Percentiles rank a stretch among this genome's conserved stretches.
Evolutionary conservation across 2,797 vertebrate species (phyloP).

Genomic region (Anniella stebbinsi): DNA sequence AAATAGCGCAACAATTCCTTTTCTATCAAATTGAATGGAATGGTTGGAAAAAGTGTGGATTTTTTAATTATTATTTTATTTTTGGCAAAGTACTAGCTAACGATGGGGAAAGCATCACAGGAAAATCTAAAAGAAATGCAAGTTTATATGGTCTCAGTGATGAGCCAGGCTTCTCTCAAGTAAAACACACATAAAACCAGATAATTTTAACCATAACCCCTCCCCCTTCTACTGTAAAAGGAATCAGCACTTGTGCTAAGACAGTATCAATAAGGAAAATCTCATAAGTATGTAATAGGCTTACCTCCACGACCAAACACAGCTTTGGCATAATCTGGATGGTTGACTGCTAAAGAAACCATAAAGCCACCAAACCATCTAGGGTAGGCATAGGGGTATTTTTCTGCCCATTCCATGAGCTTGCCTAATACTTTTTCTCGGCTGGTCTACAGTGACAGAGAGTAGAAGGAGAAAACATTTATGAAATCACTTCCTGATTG

Average conservation of each 20-base stretch:
- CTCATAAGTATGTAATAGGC: conserved; percentile 10
- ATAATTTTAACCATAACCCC: background rate
- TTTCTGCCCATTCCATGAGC: conserved; percentile 65
- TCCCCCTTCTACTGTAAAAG: background rate
- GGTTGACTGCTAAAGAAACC: conserved; percentile 78
- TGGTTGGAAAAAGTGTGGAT: too few relatives aligned
- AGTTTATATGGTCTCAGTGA: background rate
- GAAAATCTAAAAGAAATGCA: background rate
- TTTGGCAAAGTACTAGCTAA: background rate
- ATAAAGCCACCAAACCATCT: conserved; percentile 82
- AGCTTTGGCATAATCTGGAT: conserved; percentile 87
- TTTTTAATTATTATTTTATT: too few relatives aligned
- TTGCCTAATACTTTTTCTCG: conserved; percentile 74
- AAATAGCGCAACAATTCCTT: too few relatives aligned
- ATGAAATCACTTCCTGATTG: background rate
- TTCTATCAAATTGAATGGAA: too few relatives aligned
- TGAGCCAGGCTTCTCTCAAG: background rate
- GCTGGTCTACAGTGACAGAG: conserved; percentile 48
- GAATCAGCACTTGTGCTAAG: background rate
- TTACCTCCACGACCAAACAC: conserved; percentile 84
- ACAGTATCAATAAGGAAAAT: background rate
- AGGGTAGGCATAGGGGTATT: conserved; percentile 82
- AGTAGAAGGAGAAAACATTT: background rate
- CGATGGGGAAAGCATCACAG: background rate
- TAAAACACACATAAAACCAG: too few relatives aligned